Evolutionary conservation across 2,797 vertebrate genomes (phyloP).

Genomic region (Galagoides demidoff): DNA sequence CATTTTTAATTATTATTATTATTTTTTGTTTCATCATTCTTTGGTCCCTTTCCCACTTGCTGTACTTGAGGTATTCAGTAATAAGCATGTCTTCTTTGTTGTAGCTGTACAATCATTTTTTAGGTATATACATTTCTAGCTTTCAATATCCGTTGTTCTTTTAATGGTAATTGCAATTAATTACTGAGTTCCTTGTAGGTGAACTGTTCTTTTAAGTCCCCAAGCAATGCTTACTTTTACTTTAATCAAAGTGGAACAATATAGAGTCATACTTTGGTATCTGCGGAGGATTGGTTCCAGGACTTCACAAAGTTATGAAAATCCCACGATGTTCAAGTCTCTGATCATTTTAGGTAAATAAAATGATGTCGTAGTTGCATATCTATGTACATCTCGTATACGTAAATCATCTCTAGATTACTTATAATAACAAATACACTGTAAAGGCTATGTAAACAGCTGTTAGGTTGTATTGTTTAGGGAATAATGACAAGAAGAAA

Average conservation of each 20-base stretch:
- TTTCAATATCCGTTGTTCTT: not conserved
- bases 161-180: not conserved
- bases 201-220: conserved; percentile 3
- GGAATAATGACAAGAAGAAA: not conserved
- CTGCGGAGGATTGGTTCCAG: not conserved
- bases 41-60: not conserved
- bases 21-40: not conserved
- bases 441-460: not conserved
- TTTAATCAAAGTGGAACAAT: conserved; percentile 24
- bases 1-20: not conserved
- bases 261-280: not conserved
- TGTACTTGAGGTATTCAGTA: not conserved
- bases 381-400: not conserved
- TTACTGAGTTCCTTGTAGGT: not conserved
- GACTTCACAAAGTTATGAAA: not conserved
- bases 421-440: not conserved
- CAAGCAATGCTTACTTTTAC: not conserved
- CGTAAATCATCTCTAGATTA: not conserved
- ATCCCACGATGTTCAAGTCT: not conserved
- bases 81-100: not conserved
- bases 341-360: not conserved
- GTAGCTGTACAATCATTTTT: not conserved
- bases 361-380: not conserved
- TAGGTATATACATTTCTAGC: not conserved
- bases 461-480: not conserved